A percentile compares a stretch with the other conserved stretches of the same genome.
Conservation (phyloP, 2,888 invertebrate species). For the Drosophila pegasa region DNA sequence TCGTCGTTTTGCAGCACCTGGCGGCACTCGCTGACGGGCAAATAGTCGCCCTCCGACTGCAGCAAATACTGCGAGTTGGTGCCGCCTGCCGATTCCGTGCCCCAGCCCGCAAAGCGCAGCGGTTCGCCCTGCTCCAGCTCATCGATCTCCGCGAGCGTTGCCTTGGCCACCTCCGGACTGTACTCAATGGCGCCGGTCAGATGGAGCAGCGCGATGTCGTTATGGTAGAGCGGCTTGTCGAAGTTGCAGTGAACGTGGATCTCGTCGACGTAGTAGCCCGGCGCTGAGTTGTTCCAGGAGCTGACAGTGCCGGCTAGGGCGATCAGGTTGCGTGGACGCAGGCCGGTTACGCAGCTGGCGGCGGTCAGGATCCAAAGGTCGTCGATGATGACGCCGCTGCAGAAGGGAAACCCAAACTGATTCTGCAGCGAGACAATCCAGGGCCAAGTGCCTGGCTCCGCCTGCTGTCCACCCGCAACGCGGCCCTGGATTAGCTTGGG, state of each 20-base stretch:
- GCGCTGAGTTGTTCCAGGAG: slow-evolving; percentile 52
- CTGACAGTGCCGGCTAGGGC: slow-evolving; percentile 66
- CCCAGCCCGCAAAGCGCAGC: slow-evolving; percentile 88
- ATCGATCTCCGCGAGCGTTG: slow-evolving; percentile 85
- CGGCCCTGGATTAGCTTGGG: slow-evolving; percentile 43
- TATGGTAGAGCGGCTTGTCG: slow-evolving; percentile 75
- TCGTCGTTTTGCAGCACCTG: slow-evolving; percentile 84
- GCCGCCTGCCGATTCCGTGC: slow-evolving; percentile 84
- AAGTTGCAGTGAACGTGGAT: slow-evolving; percentile 71
- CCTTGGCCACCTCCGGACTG: slow-evolving; percentile 85
- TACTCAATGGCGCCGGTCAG: slow-evolving; percentile 86
- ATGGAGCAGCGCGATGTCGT: slow-evolving; percentile 89
- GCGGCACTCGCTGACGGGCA: slow-evolving; percentile 86
- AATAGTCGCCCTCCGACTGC: slow-evolving; percentile 86
- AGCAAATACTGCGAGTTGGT: slow-evolving; percentile 86
- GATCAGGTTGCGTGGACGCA: slow-evolving; percentile 46
- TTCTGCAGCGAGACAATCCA: slow-evolving; percentile 80
- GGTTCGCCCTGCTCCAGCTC: slow-evolving; percentile 84
- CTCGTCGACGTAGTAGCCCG: slow-evolving; percentile 46
- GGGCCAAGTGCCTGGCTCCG: slow-evolving; percentile 63
- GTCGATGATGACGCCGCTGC: slow-evolving; percentile 74
- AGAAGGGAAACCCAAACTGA: slow-evolving; percentile 62
- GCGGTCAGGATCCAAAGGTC: slow-evolving; percentile 74
- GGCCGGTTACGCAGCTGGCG: slow-evolving; percentile 74
- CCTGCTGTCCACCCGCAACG: slow-evolving; percentile 60